Evolutionary conservation across 2,888 invertebrate genomes (phyloP).

Genomic region (Lathronympha strigana): DNA sequence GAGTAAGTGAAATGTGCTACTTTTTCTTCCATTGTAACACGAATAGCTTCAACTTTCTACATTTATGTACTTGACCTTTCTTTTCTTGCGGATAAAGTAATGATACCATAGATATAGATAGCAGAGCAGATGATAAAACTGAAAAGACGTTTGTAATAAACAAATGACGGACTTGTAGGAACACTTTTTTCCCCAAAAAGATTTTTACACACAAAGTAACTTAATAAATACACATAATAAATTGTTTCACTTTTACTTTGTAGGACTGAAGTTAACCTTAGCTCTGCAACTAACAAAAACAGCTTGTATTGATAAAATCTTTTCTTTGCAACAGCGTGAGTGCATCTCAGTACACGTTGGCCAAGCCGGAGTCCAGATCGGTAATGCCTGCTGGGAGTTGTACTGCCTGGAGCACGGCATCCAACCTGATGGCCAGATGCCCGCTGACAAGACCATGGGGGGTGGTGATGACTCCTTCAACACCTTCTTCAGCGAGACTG

Average conservation of each 20-base stretch:
- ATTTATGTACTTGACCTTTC: not conserved
- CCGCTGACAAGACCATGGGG: constrained; percentile 95
- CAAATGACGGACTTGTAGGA: not conserved
- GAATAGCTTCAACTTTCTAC: constrained; percentile 16
- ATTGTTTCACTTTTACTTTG: too few relatives aligned
- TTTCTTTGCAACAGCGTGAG: constrained; percentile 79
- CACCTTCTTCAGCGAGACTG: constrained; percentile 97
- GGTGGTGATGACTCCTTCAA: constrained; percentile 98
- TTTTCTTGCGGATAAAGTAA: not conserved
- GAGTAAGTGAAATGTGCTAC: constrained; percentile 23
- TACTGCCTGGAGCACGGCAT: constrained; percentile 95
- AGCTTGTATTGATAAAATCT: not conserved
- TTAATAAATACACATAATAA: too few relatives aligned
- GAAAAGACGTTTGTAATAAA: not conserved
- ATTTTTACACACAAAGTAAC: too few relatives aligned
- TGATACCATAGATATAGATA: not conserved
- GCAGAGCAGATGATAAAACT: not conserved
- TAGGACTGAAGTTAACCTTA: not conserved
- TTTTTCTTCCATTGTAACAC: constrained; percentile 19
- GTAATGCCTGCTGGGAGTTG: constrained; percentile 95
- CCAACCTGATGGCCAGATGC: constrained; percentile 97
- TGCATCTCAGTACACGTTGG: constrained; percentile 86
- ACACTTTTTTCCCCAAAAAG: too few relatives aligned
- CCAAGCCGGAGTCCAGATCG: constrained; percentile 92
- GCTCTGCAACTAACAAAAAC: not conserved